Evolutionary conservation across 2,113 vertebrate genomes (phyloP).

Genomic region (Euleptes europaea): DNA sequence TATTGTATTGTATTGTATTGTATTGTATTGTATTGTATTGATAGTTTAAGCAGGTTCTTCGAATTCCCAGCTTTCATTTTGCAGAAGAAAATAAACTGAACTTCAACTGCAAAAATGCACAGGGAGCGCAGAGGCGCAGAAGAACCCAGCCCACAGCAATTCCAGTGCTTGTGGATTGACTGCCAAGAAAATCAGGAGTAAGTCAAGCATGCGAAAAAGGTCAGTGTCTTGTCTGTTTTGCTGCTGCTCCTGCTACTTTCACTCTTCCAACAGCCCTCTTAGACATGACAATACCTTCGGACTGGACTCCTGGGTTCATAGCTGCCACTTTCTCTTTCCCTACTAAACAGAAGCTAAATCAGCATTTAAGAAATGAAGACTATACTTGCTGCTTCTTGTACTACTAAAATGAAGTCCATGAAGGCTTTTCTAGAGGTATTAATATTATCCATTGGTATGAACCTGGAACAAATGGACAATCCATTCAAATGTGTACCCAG

Average conservation of each 20-base stretch:
- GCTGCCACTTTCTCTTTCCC: neutral
- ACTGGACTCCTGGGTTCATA: neutral
- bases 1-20: too few relatives aligned
- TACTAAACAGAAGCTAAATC: neutral
- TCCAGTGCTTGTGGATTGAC: too few relatives aligned
- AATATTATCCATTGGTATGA: neutral
- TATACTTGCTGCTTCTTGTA: neutral
- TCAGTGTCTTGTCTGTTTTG: neutral
- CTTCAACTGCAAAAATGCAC: too few relatives aligned
- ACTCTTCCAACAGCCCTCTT: neutral
- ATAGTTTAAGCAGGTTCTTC: too few relatives aligned
- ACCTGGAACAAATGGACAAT: neutral
- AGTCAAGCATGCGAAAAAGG: too few relatives aligned
- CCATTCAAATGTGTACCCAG: neutral
- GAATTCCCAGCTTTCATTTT: too few relatives aligned
- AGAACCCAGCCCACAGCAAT: too few relatives aligned
- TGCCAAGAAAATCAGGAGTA: too few relatives aligned
- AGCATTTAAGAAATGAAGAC: neutral
- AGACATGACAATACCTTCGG: neutral
- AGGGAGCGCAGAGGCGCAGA: too few relatives aligned
- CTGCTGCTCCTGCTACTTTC: neutral
- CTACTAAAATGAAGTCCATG: neutral
- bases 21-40: too few relatives aligned
- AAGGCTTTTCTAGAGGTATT: neutral
- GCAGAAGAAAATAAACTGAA: too few relatives aligned